Base-by-base conservation (phyloP, 2,113 vertebrate genomes). In the Platycercus adscitus region DNA sequence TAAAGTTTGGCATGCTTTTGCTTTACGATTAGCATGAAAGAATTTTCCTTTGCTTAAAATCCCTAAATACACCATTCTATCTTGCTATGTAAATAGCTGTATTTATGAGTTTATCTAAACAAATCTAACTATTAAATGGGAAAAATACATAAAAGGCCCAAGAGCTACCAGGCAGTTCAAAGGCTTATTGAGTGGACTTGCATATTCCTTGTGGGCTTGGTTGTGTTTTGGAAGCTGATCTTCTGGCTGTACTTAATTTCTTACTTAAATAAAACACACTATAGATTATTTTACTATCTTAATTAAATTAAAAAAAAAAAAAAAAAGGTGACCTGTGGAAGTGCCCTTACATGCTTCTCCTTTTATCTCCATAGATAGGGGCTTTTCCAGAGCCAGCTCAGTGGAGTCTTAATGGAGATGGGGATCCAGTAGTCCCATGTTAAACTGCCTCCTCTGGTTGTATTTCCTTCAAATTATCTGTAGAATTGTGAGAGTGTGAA, bases 81-180 rank as follows among this genome's bases (percentile, higher is more conserved):
- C 89, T 64, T 43, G 52, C 78, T 76, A 5, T 72, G 77, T 84
- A 89, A 94, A 89, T 91, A 79, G 58, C 29, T 25, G 5, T 71
- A 81, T 94, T 91, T 88, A 60, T 75, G 72, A 76, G 46, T 94
- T 86, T 91, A 84, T 91, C 65, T 90, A 68, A 94, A 94, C 61
- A 86, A 81, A 84, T 77, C 70, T 47, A 25, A 37, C 75, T 68
- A 12, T 69, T 88, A 83, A 88, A 75, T 90, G 61, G 55, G 15
- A n/a, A 95, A 81, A 90, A 46, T 37, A 49, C 19, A 15, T 78
- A 33, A 77, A 84, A 95, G 47, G 43, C 11, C 35, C 8, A 17
- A 66, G 53, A 0, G 0, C 49, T 84, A 29, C 64, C 43, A 26
- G 52, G 39, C 5, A 1, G 3, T 65, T 72, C 47, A 78, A 66